Evolutionary conservation across 2,113 vertebrate genomes (phyloP).

Genomic region (Serilophus lunatus): DNA sequence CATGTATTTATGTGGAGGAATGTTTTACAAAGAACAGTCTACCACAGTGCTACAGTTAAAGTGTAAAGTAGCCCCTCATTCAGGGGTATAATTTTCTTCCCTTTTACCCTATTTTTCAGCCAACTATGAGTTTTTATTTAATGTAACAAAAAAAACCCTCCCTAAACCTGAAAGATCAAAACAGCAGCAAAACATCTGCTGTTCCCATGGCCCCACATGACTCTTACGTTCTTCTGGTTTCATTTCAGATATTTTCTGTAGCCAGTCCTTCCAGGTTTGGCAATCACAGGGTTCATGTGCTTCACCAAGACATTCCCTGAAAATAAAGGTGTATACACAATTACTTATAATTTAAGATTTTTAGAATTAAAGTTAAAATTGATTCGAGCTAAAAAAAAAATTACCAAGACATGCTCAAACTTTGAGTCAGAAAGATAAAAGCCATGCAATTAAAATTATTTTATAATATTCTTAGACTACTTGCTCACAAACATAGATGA

Average conservation of each 20-base stretch:
- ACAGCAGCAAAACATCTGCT: rapidly evolving
- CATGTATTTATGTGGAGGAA: neutral
- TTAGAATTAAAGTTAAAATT: neutral
- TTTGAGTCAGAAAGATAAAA: neutral
- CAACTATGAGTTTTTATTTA: neutral
- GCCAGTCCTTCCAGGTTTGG: slow-evolving; percentile 95
- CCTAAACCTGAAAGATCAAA: neutral
- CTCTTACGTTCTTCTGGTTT: slow-evolving; percentile 93
- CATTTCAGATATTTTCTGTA: slow-evolving; percentile 95
- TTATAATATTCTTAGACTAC: neutral
- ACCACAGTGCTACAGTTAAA: neutral
- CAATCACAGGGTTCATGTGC: slow-evolving; percentile 98
- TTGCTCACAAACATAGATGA: neutral
- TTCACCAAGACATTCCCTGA: slow-evolving; percentile 95
- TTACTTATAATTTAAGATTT: neutral
- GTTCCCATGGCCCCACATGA: neutral
- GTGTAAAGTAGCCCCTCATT: neutral
- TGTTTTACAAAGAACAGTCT: neutral
- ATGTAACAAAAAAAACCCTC: neutral
- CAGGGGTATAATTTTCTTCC: neutral
- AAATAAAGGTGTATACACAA: neutral
- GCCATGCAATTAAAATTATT: neutral
- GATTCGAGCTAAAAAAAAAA: neutral
- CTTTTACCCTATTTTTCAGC: neutral
- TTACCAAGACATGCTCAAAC: neutral